Evolutionary conservation across 2,888 invertebrate species (phyloP).

Genomic region (Brachyptera risi): DNA sequence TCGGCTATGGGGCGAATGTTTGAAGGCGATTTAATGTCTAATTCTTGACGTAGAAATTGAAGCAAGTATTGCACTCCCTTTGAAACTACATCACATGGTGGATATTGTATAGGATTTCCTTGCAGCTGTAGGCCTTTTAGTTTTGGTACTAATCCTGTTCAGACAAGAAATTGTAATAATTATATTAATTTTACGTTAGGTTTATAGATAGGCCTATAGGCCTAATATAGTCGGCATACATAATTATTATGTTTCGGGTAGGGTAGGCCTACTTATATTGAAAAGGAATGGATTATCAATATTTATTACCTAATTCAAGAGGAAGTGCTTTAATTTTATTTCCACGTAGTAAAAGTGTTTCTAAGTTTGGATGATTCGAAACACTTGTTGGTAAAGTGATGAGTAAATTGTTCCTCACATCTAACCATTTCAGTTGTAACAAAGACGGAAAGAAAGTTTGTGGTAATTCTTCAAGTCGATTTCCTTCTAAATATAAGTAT

Average conservation of each 20-base stretch:
- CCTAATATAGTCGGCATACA: no score
- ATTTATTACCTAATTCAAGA: constrained; percentile 27
- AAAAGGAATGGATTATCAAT: no score
- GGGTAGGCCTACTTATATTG: no score
- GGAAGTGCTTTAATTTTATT: constrained; percentile 58
- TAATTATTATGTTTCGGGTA: no score
- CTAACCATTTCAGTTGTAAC: constrained; percentile 58
- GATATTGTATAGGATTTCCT: constrained; percentile 59
- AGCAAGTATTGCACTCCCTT: constrained; percentile 49
- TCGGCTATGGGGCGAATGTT: constrained; percentile 26
- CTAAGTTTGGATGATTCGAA: constrained; percentile 53
- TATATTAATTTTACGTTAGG: no score
- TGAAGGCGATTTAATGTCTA: constrained; percentile 16
- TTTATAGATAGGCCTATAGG: no score
- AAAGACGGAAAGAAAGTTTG: constrained; percentile 56
- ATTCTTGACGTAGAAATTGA: constrained; percentile 43
- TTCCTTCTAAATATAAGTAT: constrained; percentile 52
- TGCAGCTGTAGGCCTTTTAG: constrained; percentile 58
- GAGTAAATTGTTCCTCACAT: constrained; percentile 59
- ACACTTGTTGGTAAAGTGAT: constrained; percentile 53
- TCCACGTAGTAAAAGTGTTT: constrained; percentile 60
- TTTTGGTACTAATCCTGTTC: constrained; percentile 50
- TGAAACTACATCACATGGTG: constrained; percentile 51
- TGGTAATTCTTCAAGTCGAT: constrained; percentile 52
- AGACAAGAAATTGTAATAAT: constrained; percentile 19